A percentile compares a stretch with the other conserved stretches of the same genome.
Conservation (phyloP, 2,113 vertebrate species). For the Sylvilagus bachmani region DNA sequence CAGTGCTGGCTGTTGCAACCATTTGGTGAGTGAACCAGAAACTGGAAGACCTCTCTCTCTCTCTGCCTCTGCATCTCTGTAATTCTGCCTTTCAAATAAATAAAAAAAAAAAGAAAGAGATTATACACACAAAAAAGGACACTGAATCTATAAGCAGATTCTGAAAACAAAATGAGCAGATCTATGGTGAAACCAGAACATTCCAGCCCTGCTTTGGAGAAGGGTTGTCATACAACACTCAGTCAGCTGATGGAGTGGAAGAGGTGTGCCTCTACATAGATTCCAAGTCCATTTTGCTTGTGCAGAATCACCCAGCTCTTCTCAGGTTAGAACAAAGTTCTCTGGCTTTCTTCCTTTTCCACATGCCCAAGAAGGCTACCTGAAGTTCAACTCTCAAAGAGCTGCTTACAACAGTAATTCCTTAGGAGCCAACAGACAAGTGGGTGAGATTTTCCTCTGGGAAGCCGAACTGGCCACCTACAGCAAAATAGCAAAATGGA, state of each 20-base stretch:
- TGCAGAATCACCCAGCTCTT: slow-evolving; percentile 55
- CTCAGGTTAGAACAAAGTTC: slow-evolving; percentile 67
- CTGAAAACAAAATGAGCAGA: slow-evolving; percentile 64
- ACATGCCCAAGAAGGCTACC: slow-evolving; percentile 70
- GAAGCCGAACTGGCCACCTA: slow-evolving; percentile 70
- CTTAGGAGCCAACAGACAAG: slow-evolving; percentile 77
- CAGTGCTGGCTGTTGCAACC: no score
- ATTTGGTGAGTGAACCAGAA: no score
- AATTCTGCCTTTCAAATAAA: no score
- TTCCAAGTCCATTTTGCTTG: slow-evolving; percentile 65
- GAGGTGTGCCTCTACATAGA: slow-evolving; percentile 64
- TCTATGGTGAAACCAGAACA: slow-evolving; percentile 58
- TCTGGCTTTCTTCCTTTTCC: slow-evolving; percentile 78
- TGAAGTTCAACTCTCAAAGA: slow-evolving; percentile 74
- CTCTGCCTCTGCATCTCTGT: no score
- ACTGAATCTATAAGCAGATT: slow-evolving; percentile 71
- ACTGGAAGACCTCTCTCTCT: no score
- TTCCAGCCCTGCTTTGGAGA: slow-evolving; percentile 79
- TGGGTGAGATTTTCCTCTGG: slow-evolving; percentile 64
- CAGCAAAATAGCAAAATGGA: slow-evolving; percentile 62
- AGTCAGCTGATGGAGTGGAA: slow-evolving; percentile 75
- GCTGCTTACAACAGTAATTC: slow-evolving; percentile 77
- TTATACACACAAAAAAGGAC: slow-evolving; percentile 84
- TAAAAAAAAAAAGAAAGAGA: slow-evolving; percentile 61
- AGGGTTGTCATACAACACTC: slow-evolving; percentile 74